Percentiles rank a stretch among this genome's conserved stretches.
Conservation (phyloP, 2,888 invertebrate genomes). For the Drosophila borealis region DNA sequence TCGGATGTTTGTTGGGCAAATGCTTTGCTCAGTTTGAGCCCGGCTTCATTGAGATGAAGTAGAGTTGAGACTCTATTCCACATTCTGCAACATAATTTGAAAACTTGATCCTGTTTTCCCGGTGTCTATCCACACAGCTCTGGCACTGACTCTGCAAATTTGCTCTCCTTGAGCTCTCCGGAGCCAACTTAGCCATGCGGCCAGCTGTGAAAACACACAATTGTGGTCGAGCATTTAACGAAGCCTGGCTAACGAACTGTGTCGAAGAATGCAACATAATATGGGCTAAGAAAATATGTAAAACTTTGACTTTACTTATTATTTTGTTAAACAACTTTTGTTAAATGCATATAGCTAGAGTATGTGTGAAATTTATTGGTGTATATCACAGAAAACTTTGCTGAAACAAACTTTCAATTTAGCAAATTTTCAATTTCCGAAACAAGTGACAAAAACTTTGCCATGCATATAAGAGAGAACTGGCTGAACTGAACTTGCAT, state of each 20-base stretch:
- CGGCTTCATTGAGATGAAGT: no score
- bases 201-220: constrained; percentile 20
- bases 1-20: no score
- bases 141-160: background rate
- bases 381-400: constrained; percentile 14
- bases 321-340: constrained; percentile 7
- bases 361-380: constrained; percentile 15
- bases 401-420: constrained; percentile 49
- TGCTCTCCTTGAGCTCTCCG: background rate
- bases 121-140: background rate
- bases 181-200: constrained; percentile 8
- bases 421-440: constrained; percentile 38
- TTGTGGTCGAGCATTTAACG: constrained; percentile 18
- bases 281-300: constrained; percentile 16
- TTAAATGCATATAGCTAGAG: constrained; percentile 3
- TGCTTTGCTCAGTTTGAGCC: no score
- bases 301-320: constrained; percentile 5
- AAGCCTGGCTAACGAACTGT: constrained; percentile 11
- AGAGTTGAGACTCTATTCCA: no score
- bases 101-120: constrained; percentile 1
- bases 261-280: constrained; percentile 2
- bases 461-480: constrained; percentile 1
- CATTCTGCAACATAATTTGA: no score
- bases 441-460: constrained; percentile 39
- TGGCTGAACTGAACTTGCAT: constrained; percentile 13